A percentile compares a stretch with the other conserved stretches of the same genome.
These are phyloP conservation scores for Bucorvus abyssinicus DNA, from an alignment of 2,797 vertebrate genomes.

Conservation along the genomic window DNA sequence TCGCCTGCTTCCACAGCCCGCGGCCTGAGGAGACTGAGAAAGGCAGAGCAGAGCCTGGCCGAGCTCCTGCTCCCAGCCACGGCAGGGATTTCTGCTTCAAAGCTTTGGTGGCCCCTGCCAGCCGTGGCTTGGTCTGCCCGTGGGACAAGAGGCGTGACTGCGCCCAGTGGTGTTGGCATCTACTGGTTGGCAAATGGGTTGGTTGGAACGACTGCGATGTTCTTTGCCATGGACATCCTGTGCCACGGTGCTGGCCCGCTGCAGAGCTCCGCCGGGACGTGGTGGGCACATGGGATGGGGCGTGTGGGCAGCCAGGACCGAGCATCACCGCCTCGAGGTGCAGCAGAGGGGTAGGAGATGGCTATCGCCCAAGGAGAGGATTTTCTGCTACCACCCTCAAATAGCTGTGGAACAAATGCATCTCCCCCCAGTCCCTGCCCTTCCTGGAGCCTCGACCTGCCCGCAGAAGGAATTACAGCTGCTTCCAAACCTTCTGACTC, in stretches of 20 bases:
- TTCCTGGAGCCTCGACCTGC: neutral
- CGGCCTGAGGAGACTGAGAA: neutral
- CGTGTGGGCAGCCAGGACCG: fast-evolving
- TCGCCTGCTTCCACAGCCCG: neutral
- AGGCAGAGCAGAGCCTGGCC: neutral
- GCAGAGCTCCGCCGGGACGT: neutral
- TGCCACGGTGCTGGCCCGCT: neutral
- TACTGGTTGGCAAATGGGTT: neutral
- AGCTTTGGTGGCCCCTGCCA: neutral
- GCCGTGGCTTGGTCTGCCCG: fast-evolving
- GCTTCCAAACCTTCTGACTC: neutral
- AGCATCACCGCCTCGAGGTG: fast-evolving
- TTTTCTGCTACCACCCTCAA: neutral
- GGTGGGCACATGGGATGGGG: neutral
- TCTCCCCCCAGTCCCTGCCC: neutral
- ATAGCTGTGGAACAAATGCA: neutral
- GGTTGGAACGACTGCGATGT: neutral
- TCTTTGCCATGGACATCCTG: fast-evolving
- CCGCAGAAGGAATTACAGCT: neutral
- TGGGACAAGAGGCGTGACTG: neutral
- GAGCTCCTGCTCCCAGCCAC: neutral
- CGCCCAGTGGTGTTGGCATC: neutral
- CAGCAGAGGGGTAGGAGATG: neutral
- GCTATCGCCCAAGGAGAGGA: fast-evolving
- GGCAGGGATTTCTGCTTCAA: neutral